phyloP scores from a whole-genome alignment of 1,140 invertebrate genomes.

The Lethrus apterus region DNA sequence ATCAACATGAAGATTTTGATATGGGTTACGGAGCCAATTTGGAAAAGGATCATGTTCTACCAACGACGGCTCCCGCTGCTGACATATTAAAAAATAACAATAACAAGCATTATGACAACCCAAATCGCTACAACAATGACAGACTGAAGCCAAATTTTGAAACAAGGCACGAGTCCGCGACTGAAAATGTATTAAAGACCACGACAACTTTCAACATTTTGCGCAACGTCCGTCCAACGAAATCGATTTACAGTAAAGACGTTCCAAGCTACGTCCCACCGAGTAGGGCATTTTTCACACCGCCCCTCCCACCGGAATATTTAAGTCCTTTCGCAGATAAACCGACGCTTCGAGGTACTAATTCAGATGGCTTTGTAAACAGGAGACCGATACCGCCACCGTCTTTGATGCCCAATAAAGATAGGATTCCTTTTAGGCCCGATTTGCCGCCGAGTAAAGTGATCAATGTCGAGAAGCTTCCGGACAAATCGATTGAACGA shows the following conservation, averaged over 20 bases:
- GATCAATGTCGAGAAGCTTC: slow-evolving; percentile 33
- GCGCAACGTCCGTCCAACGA: slow-evolving; percentile 44
- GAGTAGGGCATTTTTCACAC: slow-evolving; percentile 66
- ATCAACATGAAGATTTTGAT: slow-evolving; percentile 30
- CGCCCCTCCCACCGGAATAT: slow-evolving; percentile 68
- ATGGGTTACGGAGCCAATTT: slow-evolving; percentile 53
- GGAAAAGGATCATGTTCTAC: slow-evolving; percentile 58
- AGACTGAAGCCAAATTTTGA: slow-evolving; percentile 32
- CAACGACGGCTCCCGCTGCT: slow-evolving; percentile 61
- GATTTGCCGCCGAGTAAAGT: slow-evolving; percentile 40
- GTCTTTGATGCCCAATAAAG: slow-evolving; percentile 65
- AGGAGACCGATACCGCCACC: slow-evolving; percentile 66
- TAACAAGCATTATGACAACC: slow-evolving; percentile 61
- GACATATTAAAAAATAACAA: slow-evolving; percentile 64
- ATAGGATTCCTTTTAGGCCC: slow-evolving; percentile 70
- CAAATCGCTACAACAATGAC: slow-evolving; percentile 44
- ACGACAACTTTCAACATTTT: slow-evolving; percentile 39
- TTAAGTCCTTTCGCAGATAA: slow-evolving; percentile 76
- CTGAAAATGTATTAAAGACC: slow-evolving; percentile 34
- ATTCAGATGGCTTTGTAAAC: slow-evolving; percentile 55
- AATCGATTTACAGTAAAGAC: slow-evolving; percentile 49
- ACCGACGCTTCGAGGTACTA: slow-evolving; percentile 66
- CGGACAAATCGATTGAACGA: slow-evolving; percentile 16
- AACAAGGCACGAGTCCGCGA: slow-evolving; percentile 27
- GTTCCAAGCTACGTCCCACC: slow-evolving; percentile 75